Evolutionary conservation across 2,113 vertebrate species (phyloP).

Genomic region (Ictidomys tridecemlineatus): DNA sequence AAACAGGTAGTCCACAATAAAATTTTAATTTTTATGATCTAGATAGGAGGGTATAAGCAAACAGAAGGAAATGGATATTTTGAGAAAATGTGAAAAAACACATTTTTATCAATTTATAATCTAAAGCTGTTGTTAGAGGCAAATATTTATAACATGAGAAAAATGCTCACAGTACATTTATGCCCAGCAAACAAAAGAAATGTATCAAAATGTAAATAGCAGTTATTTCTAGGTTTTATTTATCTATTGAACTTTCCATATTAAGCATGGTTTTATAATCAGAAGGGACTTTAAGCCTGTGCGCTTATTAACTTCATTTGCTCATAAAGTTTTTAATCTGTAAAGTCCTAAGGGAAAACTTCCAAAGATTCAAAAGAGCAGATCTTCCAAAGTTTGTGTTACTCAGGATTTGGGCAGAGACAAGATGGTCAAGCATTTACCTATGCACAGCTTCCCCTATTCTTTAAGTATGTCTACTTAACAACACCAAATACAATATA

Average conservation of each 20-base stretch:
- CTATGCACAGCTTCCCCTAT: neutral
- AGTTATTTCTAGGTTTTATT: neutral
- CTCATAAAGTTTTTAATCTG: slow-evolving; percentile 32
- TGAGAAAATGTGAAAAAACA: slow-evolving; percentile 31
- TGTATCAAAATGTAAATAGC: neutral
- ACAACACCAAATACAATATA: neutral
- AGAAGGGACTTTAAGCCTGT: neutral
- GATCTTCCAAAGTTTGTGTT: neutral
- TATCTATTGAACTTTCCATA: neutral
- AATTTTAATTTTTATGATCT: slow-evolving; percentile 33
- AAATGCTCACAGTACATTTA: neutral
- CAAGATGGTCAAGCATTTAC: neutral
- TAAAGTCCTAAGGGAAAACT: neutral
- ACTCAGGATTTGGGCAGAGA: neutral
- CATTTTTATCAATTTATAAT: neutral
- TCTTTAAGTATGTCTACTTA: neutral
- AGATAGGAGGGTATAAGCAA: neutral
- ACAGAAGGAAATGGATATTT: neutral
- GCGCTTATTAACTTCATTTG: slow-evolving; percentile 30
- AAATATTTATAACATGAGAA: neutral
- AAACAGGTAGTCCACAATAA: neutral
- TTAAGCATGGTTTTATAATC: slow-evolving; percentile 20
- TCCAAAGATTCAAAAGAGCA: neutral
- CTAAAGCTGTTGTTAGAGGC: neutral
- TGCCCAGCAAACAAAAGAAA: slow-evolving; percentile 16